Conservation (phyloP, 1,140 invertebrate species). For the Nautilus pompilius region DNA sequence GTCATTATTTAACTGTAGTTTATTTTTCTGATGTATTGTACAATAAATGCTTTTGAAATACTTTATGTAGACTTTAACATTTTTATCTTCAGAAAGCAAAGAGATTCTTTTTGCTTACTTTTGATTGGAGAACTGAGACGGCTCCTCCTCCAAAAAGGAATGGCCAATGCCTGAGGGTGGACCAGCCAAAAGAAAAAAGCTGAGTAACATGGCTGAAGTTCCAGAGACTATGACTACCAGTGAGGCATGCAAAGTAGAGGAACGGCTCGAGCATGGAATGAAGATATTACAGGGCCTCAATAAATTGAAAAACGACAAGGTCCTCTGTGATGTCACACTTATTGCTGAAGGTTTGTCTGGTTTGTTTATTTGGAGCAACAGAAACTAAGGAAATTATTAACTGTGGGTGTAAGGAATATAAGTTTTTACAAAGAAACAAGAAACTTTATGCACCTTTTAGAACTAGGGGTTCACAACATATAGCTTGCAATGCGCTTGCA, state of each 20-base stretch:
- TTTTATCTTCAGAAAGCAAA: not conserved
- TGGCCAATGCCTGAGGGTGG: not conserved
- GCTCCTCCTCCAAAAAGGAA: not conserved
- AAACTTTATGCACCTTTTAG: too few relatives aligned
- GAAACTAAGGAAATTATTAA: too few relatives aligned
- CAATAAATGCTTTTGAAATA: too few relatives aligned
- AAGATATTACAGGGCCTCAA: constrained; percentile 52
- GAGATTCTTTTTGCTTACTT: not conserved
- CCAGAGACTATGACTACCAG: constrained; percentile 8
- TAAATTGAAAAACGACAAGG: constrained; percentile 50
- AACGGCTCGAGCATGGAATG: constrained; percentile 53
- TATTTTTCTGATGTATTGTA: too few relatives aligned
- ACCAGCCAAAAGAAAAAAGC: not conserved
- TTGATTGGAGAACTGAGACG: not conserved
- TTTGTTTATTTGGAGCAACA: not conserved
- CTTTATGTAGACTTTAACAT: not conserved
- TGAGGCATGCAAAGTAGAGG: constrained; percentile 43
- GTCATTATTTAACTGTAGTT: too few relatives aligned
- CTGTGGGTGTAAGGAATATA: too few relatives aligned
- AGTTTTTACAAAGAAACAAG: too few relatives aligned
- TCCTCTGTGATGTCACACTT: constrained; percentile 54
- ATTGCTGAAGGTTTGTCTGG: constrained; percentile 52
- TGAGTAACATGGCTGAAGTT: constrained; percentile 15
- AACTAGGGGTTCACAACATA: too few relatives aligned
- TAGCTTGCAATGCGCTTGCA: too few relatives aligned